These are phyloP conservation scores for Ethmia dodecea DNA, from an alignment of 2,888 invertebrate genomes.

Conservation along the genomic window DNA sequence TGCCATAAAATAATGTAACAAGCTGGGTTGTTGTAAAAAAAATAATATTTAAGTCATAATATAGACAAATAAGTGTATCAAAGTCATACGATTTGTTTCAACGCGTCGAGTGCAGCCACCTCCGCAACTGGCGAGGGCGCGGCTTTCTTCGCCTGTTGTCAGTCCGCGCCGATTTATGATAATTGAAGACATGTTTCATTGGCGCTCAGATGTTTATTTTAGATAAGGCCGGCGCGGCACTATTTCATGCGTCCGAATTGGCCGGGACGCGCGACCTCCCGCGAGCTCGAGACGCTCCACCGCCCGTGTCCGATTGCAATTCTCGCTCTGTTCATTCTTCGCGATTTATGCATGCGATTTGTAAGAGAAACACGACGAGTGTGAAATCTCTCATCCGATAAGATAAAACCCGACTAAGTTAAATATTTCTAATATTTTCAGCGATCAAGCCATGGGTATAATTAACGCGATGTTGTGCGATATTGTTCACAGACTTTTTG, in stretches of 20 bases:
- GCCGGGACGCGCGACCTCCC: conserved; percentile 66
- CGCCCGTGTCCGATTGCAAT: conserved; percentile 55
- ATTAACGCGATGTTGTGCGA: no score
- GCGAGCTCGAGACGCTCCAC: conserved; percentile 35
- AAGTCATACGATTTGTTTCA: conserved; percentile 36
- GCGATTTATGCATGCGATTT: conserved; percentile 59
- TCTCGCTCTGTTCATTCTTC: conserved; percentile 52
- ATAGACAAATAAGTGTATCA: no score
- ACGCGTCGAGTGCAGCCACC: conserved; percentile 30
- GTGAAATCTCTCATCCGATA: conserved; percentile 53
- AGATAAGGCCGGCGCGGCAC: conserved; percentile 70
- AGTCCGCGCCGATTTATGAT: conserved; percentile 73
- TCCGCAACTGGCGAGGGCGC: conserved; percentile 42
- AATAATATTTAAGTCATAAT: no score
- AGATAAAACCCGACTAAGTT: conserved; percentile 34
- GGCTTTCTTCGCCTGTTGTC: conserved; percentile 62
- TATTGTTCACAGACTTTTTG: conserved; percentile 31
- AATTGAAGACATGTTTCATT: conserved; percentile 77
- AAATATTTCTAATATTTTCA: conserved; percentile 33
- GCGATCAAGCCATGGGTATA: conserved; percentile 12
- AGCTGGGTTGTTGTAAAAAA: no score
- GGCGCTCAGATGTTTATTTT: conserved; percentile 75
- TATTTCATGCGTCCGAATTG: conserved; percentile 73
- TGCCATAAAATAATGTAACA: no score
- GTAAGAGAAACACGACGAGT: conserved; percentile 50